Evolutionary conservation across 2,113 vertebrate species (phyloP).

Genomic region (Catharus fuscescens): DNA sequence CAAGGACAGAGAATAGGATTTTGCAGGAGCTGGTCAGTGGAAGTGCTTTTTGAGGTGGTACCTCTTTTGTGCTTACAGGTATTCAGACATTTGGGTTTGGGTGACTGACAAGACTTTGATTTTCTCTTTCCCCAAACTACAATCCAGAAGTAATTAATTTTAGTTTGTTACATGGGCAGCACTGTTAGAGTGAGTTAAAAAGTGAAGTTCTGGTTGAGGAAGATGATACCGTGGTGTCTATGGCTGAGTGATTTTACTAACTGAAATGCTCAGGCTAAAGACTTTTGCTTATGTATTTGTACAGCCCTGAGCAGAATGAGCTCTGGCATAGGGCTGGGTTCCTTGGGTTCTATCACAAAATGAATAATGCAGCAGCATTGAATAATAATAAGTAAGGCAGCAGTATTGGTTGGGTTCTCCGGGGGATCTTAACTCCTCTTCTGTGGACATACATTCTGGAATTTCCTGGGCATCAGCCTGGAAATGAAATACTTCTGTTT

Average conservation of each 20-base stretch:
- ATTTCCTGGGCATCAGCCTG: slow-evolving; percentile 4
- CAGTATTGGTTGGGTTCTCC: neutral
- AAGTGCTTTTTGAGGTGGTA: neutral
- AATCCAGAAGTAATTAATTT: neutral
- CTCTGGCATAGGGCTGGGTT: neutral
- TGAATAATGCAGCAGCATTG: neutral
- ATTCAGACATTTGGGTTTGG: neutral
- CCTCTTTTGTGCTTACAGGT: neutral
- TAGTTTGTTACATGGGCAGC: neutral
- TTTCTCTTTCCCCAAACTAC: neutral
- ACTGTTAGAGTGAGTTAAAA: neutral
- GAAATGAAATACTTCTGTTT: slow-evolving; percentile 3
- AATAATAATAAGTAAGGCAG: neutral
- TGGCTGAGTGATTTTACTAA: slow-evolving; percentile 2
- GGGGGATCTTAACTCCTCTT: slow-evolving; percentile 2
- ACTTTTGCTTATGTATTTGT: neutral
- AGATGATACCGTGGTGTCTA: neutral
- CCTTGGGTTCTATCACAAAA: neutral
- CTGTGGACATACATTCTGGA: neutral
- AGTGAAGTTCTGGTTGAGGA: neutral
- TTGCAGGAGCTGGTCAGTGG: neutral
- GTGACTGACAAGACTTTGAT: neutral
- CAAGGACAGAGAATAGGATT: neutral
- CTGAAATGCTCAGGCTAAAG: neutral
- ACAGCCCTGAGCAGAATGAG: neutral